These are phyloP conservation scores for Polietes domitor DNA, from an alignment of 2,888 invertebrate species.

Conservation along the genomic window DNA sequence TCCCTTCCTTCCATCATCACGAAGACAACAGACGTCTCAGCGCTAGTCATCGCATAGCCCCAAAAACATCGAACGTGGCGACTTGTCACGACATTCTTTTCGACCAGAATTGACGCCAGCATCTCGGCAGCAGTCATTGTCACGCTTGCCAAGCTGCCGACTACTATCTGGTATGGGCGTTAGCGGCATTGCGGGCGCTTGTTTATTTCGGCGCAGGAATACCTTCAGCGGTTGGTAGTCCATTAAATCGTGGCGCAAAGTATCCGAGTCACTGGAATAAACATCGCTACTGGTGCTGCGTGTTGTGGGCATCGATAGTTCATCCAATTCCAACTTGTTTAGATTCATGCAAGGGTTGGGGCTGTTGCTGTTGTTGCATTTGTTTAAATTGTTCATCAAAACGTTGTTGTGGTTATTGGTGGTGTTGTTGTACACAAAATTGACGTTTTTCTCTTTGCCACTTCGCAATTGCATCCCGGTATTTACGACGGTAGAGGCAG, in stretches of 20 bases:
- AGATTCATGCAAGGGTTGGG: slow-evolving; percentile 47
- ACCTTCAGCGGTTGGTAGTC: slow-evolving; percentile 67
- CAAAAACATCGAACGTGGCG: slow-evolving; percentile 69
- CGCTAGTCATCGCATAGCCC: slow-evolving; percentile 68
- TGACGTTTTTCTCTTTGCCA: slow-evolving; percentile 20
- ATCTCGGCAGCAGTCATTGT: background rate
- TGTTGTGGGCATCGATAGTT: slow-evolving; percentile 67
- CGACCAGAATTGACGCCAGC: background rate
- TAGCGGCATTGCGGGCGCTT: slow-evolving; percentile 43
- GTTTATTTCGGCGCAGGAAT: slow-evolving; percentile 66
- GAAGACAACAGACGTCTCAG: no score
- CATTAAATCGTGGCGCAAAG: slow-evolving; percentile 64
- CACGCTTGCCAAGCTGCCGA: background rate
- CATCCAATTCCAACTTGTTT: slow-evolving; percentile 68
- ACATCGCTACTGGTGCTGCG: slow-evolving; percentile 67
- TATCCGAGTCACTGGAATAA: slow-evolving; percentile 69
- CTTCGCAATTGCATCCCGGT: slow-evolving; percentile 22
- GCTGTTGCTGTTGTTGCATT: slow-evolving; percentile 16
- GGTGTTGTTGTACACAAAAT: slow-evolving; percentile 43
- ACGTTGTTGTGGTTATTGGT: slow-evolving; percentile 34
- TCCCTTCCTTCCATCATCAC: no score
- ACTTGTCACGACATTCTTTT: slow-evolving; percentile 29
- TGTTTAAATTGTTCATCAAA: slow-evolving; percentile 31
- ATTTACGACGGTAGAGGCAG: background rate
- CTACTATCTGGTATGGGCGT: slow-evolving; percentile 50